Evolutionary conservation across 30 jellyfish, hydroid and myxozoan species (phyloP).

Genomic region (Rhopilema esculentum): DNA sequence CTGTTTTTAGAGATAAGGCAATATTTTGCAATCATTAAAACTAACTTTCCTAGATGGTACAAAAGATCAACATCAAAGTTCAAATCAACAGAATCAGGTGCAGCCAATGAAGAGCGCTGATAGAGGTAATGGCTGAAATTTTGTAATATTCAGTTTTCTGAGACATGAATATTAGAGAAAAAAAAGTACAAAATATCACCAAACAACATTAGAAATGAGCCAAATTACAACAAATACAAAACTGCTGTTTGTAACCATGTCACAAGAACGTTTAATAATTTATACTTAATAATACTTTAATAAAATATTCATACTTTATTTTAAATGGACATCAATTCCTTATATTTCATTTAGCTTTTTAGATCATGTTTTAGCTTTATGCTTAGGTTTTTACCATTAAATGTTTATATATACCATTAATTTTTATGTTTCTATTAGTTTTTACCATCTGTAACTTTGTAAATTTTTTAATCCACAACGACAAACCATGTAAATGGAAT

Average conservation of each 20-base stretch:
- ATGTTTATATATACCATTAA: no score
- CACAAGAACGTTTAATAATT: conserved; percentile 3
- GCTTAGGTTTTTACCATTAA: conserved; percentile 26
- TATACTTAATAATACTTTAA: no score
- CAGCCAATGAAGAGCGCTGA: background rate
- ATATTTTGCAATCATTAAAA: no score
- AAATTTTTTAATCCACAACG: conserved; percentile 9
- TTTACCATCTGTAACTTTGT: no score
- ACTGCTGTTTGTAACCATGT: conserved; percentile 32
- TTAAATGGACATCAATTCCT: conserved; percentile 35
- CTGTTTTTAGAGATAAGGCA: background rate
- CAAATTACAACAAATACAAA: conserved; percentile 40
- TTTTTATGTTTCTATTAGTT: no score
- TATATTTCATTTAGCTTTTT: conserved; percentile 1
- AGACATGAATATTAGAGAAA: background rate
- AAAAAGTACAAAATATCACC: conserved; percentile 21
- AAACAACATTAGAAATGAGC: conserved; percentile 31
- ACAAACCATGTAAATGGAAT: conserved; percentile 17
- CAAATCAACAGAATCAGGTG: background rate
- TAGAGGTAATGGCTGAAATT: background rate
- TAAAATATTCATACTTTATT: no score
- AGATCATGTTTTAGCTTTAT: conserved; percentile 7
- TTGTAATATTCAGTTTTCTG: background rate
- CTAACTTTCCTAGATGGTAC: background rate
- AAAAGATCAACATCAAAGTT: background rate